phyloP scores from a whole-genome alignment of 2,888 invertebrate species.

The Diarsia brunnea region DNA sequence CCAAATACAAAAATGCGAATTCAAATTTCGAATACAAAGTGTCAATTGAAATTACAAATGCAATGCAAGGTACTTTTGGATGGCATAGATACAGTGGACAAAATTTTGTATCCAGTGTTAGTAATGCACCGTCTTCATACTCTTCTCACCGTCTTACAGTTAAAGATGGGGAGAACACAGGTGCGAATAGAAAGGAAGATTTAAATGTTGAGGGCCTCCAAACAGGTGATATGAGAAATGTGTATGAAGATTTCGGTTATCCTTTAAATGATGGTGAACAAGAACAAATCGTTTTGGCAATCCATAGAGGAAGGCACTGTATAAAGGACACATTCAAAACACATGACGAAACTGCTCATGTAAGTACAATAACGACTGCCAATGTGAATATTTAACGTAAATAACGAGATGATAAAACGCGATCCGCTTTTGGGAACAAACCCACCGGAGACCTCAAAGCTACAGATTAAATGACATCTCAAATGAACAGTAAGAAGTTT shows the following conservation, averaged over 20 bases:
- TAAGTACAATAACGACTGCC: conserved; percentile 11
- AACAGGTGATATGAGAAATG: not conserved
- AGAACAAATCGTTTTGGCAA: not conserved
- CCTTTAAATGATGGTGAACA: not conserved
- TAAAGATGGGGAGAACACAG: not conserved
- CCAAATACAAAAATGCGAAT: no score
- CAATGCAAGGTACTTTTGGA: no score
- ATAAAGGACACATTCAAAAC: not conserved
- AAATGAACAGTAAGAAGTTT: conserved; percentile 71
- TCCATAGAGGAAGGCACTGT: not conserved
- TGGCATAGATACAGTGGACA: not conserved
- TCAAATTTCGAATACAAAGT: no score
- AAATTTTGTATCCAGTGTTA: not conserved
- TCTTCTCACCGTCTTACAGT: no score
- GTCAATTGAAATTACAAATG: no score
- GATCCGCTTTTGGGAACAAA: conserved; percentile 29
- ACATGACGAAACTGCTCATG: not conserved
- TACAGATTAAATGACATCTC: conserved; percentile 52
- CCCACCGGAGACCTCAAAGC: conserved; percentile 46
- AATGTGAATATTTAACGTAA: conserved; percentile 44
- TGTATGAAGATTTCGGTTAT: not conserved
- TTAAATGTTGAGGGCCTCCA: not conserved
- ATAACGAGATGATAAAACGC: conserved; percentile 40
- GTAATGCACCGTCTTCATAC: no score
- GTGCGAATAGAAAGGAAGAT: not conserved